Conservation (phyloP, 2,113 vertebrate genomes). For the Salvator merianae region DNA sequence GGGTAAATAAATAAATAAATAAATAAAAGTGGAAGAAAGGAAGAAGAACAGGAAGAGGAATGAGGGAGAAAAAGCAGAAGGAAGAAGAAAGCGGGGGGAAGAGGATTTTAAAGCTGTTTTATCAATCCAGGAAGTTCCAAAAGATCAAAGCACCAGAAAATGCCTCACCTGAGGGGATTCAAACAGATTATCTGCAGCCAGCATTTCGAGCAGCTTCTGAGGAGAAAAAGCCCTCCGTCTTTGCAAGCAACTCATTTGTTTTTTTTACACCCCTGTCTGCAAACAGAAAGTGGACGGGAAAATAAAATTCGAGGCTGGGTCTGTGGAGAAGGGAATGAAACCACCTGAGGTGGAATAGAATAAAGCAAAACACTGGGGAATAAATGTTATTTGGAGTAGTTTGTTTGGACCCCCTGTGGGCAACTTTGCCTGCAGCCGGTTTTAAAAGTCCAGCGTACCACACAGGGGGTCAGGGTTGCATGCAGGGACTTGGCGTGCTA, state of each 20-base stretch:
- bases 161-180: background rate
- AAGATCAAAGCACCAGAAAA: background rate
- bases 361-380: constrained; percentile 13
- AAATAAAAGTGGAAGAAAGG: no score
- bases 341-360: background rate
- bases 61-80: background rate
- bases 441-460: background rate
- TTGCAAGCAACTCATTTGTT: background rate
- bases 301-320: background rate
- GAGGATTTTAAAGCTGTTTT: background rate
- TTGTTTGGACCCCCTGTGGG: background rate
- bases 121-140: background rate
- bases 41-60: no score
- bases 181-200: background rate
- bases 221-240: background rate
- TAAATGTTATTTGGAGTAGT: background rate
- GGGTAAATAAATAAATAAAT: no score
- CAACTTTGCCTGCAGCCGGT: background rate
- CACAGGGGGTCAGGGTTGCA: background rate
- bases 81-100: background rate
- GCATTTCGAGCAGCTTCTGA: no score
- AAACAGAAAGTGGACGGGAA: background rate
- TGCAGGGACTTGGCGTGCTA: background rate
- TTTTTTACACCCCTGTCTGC: background rate
- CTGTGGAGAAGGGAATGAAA: constrained; percentile 22